These are phyloP conservation scores for Netelia fuscicornis DNA, from an alignment of 2,888 invertebrate genomes.

Conservation along the genomic window DNA sequence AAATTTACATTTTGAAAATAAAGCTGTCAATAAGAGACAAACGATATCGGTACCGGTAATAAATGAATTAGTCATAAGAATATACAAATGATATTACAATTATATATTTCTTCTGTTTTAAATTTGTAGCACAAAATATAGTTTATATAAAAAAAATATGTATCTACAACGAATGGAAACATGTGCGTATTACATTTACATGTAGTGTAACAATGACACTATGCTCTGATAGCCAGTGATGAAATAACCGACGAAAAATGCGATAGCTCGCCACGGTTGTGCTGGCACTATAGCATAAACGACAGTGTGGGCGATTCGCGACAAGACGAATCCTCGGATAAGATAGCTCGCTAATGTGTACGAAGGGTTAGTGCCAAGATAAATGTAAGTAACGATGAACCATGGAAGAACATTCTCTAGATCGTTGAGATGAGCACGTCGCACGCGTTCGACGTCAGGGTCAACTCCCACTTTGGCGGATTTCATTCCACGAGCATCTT, in stretches of 20 bases:
- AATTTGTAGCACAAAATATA: too few species aligned
- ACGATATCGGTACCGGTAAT: too few species aligned
- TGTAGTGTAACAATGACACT: constrained; percentile 68
- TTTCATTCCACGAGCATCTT: constrained; percentile 71
- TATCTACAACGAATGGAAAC: background rate
- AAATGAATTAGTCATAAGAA: too few species aligned
- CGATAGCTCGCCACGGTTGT: constrained; percentile 85
- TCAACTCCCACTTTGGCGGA: constrained; percentile 73
- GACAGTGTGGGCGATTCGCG: constrained; percentile 86
- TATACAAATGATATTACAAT: too few species aligned
- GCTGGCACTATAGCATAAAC: constrained; percentile 85
- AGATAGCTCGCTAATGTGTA: constrained; percentile 84
- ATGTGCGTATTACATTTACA: constrained; percentile 31
- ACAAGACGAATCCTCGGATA: constrained; percentile 85
- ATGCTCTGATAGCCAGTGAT: constrained; percentile 85
- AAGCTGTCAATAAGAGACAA: too few species aligned
- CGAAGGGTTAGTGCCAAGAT: constrained; percentile 86
- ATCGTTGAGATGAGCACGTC: constrained; percentile 87
- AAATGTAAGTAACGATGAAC: constrained; percentile 86
- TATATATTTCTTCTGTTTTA: too few species aligned
- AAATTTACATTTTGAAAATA: background rate
- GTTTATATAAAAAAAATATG: background rate
- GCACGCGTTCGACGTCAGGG: constrained; percentile 85
- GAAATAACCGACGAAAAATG: constrained; percentile 82
- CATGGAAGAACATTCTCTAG: constrained; percentile 86